These are phyloP conservation scores for Endomychus coccineus DNA, from an alignment of 2,888 invertebrate genomes.

Conservation along the genomic window DNA sequence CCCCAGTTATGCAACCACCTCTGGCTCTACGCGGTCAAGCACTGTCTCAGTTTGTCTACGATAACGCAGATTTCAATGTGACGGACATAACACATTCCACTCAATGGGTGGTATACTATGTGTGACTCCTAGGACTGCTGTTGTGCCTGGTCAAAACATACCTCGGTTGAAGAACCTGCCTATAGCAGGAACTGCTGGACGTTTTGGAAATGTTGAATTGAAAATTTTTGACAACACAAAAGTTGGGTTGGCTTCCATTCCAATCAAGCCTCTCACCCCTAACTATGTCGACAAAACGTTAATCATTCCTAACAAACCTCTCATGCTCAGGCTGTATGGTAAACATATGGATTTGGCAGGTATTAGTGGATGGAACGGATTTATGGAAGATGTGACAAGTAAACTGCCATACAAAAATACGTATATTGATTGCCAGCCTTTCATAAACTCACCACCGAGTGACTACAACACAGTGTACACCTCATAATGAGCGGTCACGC, in stretches of 20 bases:
- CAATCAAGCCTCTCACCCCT: neutral
- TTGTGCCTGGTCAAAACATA: slow-evolving; percentile 8
- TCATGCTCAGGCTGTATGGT: neutral
- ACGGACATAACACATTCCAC: slow-evolving; percentile 13
- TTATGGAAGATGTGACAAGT: slow-evolving; percentile 1
- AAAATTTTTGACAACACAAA: slow-evolving; percentile 1
- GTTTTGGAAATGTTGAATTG: slow-evolving; percentile 6
- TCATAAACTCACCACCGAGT: slow-evolving; percentile 17
- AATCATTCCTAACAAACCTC: neutral
- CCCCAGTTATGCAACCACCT: too few relatives aligned
- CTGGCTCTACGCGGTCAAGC: too few relatives aligned
- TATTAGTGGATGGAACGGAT: slow-evolving; percentile 1
- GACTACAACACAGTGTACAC: slow-evolving; percentile 20
- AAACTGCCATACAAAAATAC: neutral
- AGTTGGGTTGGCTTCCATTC: neutral
- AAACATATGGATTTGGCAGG: neutral
- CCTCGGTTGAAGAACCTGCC: slow-evolving; percentile 3
- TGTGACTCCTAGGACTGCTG: slow-evolving; percentile 9
- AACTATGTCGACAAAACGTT: neutral
- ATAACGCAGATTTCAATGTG: slow-evolving; percentile 13
- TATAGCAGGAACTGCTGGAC: slow-evolving; percentile 5
- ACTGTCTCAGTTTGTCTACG: too few relatives aligned
- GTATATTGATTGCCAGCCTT: slow-evolving; percentile 1
- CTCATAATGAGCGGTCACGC: slow-evolving; percentile 21
- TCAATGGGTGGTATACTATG: slow-evolving; percentile 9